Percentiles rank a stretch among this genome's conserved stretches.
Evolutionary conservation across 2,888 invertebrate species (phyloP).

Genomic region (Nomada hirtipes): DNA sequence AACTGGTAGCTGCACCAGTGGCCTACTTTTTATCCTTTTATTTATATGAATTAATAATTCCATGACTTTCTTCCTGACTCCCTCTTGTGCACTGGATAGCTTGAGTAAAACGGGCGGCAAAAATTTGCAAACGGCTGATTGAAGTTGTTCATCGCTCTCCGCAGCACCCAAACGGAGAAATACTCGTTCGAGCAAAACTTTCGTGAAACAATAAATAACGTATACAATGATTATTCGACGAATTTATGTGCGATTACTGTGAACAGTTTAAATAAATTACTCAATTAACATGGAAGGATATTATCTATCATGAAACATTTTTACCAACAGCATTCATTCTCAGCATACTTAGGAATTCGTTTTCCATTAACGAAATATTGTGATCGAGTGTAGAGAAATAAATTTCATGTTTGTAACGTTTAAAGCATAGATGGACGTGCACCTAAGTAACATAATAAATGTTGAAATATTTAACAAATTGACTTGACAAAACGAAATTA

Average conservation of each 20-base stretch:
- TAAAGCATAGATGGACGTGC: neutral
- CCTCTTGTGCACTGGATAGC: constrained; percentile 94
- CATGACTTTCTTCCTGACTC: constrained; percentile 94
- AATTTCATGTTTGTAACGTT: neutral
- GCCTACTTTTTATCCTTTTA: constrained; percentile 93
- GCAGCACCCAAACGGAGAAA: constrained; percentile 95
- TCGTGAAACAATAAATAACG: constrained; percentile 72
- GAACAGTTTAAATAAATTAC: neutral
- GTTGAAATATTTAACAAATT: neutral
- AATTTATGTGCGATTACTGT: neutral
- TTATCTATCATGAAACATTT: neutral
- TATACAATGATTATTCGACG: neutral
- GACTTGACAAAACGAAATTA: neutral
- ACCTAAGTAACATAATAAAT: neutral
- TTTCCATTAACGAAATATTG: neutral
- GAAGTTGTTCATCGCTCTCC: constrained; percentile 95
- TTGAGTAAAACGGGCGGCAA: constrained; percentile 95
- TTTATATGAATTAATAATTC: constrained; percentile 96
- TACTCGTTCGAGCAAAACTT: constrained; percentile 95
- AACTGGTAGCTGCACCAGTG: constrained; percentile 93
- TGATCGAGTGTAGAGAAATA: neutral
- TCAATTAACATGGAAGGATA: neutral
- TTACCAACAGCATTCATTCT: neutral
- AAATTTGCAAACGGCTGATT: constrained; percentile 92
- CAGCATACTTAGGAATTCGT: neutral